Percentiles rank a stretch among this genome's conserved stretches.
phyloP scores from a whole-genome alignment of 2,888 invertebrate genomes.

The Lycia hirtaria region DNA sequence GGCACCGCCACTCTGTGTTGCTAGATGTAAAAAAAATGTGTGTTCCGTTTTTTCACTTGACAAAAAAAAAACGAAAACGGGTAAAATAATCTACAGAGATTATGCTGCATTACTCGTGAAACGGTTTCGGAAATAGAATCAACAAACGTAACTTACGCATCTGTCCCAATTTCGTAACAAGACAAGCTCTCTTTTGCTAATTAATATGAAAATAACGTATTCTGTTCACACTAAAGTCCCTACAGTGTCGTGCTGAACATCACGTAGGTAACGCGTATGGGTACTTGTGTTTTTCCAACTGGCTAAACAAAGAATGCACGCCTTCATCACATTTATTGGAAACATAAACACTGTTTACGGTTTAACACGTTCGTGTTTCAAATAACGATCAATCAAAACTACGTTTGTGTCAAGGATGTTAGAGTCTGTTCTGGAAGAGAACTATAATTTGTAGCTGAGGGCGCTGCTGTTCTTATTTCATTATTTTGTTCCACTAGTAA shows the following conservation, averaged over 20 bases:
- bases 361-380: conserved; percentile 37
- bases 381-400: conserved; percentile 34
- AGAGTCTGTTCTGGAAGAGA: too few species aligned
- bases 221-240: not conserved
- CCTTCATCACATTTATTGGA: conserved; percentile 25
- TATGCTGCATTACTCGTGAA: not conserved
- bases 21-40: too few species aligned
- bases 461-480: too few species aligned
- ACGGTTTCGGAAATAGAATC: not conserved
- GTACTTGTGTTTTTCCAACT: conserved; percentile 20
- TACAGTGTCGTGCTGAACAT: not conserved
- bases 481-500: too few species aligned
- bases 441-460: too few species aligned
- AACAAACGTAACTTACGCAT: not conserved
- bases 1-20: too few species aligned
- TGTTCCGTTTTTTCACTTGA: too few species aligned
- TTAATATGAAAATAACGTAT: not conserved
- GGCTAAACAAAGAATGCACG: conserved; percentile 31
- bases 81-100: too few species aligned
- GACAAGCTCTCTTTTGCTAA: not conserved
- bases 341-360: conserved; percentile 29
- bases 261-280: not conserved
- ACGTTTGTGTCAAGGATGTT: conserved; percentile 38
- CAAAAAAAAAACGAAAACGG: too few species aligned
- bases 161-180: not conserved